Evolutionary conservation across 2,797 vertebrate species (phyloP).

Genomic region (Bradypodion pumilum): DNA sequence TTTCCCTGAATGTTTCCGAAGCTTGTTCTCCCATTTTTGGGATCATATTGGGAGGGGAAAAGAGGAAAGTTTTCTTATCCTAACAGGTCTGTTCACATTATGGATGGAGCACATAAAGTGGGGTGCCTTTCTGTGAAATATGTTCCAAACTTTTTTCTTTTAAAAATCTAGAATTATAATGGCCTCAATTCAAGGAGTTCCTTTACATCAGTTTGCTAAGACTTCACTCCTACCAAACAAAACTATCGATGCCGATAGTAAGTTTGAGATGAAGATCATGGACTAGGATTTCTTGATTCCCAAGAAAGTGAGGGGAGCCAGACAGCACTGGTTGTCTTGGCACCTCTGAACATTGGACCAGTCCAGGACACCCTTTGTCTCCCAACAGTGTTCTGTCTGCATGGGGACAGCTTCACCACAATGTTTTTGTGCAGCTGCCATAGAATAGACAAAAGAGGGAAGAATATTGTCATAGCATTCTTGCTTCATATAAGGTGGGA

Average conservation of each 20-base stretch:
- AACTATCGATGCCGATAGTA: background rate
- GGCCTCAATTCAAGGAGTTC: background rate
- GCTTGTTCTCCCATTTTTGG: background rate
- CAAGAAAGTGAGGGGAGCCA: background rate
- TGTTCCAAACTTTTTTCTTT: conserved; percentile 59
- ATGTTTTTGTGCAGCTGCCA: background rate
- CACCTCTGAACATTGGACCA: too few relatives aligned
- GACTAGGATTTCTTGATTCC: background rate
- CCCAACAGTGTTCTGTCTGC: background rate
- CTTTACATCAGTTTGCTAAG: background rate
- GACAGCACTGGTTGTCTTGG: conserved; percentile 9
- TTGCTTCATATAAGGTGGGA: background rate
- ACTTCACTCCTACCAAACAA: background rate
- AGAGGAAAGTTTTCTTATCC: background rate
- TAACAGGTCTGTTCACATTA: background rate
- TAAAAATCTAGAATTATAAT: background rate
- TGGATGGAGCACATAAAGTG: conserved; percentile 38
- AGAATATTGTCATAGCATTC: conserved; percentile 12
- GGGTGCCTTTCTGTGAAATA: conserved; percentile 55
- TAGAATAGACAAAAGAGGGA: conserved; percentile 19
- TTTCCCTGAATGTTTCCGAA: background rate
- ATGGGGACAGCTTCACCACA: background rate
- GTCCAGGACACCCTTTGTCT: background rate
- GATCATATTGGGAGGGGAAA: background rate
- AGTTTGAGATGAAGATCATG: background rate